These are phyloP conservation scores for Sinhomidia bicolor DNA, from an alignment of 2,888 invertebrate species.

Conservation along the genomic window DNA sequence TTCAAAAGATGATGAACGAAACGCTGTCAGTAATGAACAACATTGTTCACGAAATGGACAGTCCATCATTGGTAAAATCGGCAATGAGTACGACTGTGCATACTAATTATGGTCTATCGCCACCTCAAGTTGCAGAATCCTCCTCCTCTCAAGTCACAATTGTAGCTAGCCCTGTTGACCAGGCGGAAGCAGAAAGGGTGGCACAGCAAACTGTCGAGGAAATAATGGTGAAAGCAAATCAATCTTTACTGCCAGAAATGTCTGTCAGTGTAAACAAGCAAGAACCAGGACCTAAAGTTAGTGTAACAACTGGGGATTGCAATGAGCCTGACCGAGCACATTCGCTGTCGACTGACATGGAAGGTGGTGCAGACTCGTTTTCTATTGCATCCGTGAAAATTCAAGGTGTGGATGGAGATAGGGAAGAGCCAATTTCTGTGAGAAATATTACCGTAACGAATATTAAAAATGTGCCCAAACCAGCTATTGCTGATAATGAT, in stretches of 20 bases:
- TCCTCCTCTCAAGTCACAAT: conserved; percentile 37
- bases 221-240: conserved; percentile 71
- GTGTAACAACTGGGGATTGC: conserved; percentile 52
- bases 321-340: conserved; percentile 19
- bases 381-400: conserved; percentile 65
- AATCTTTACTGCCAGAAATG: conserved; percentile 52
- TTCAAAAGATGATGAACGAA: conserved; percentile 78
- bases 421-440: conserved; percentile 66
- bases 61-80: conserved; percentile 65
- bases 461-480: conserved; percentile 57
- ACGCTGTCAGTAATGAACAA: conserved; percentile 78
- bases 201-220: conserved; percentile 77
- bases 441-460: conserved; percentile 74
- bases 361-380: conserved; percentile 59
- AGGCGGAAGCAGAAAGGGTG: conserved; percentile 73
- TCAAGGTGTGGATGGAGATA: conserved; percentile 56
- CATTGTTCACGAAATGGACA: conserved; percentile 76
- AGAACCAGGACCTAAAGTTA: conserved; percentile 57
- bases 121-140: not conserved
- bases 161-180: conserved; percentile 63
- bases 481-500: conserved; percentile 39
- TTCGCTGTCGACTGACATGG: conserved; percentile 35
- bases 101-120: not conserved
- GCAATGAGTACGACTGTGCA: conserved; percentile 41
- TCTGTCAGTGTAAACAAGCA: conserved; percentile 47